These are phyloP conservation scores for Stenotaenia linearis DNA, from an alignment of 2,888 invertebrate genomes.

Conservation along the genomic window DNA sequence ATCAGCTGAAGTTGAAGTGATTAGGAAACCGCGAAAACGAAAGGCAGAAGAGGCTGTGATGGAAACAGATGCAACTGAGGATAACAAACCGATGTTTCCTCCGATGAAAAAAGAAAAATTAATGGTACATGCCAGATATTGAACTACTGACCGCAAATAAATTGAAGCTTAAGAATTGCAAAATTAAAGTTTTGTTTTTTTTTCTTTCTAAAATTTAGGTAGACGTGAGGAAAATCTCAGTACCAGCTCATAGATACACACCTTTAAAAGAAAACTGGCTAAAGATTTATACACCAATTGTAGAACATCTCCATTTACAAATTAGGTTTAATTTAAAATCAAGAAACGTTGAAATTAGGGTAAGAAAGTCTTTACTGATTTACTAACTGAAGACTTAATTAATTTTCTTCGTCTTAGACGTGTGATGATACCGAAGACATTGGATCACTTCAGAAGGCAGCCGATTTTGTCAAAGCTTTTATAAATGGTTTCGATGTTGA, in stretches of 20 bases:
- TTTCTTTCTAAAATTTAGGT: too few relatives aligned
- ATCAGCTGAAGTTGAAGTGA: background rate
- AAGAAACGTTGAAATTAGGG: constrained; percentile 79
- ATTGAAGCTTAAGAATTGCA: too few relatives aligned
- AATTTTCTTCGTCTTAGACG: constrained; percentile 42
- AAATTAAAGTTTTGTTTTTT: too few relatives aligned
- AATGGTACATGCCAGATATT: constrained; percentile 29
- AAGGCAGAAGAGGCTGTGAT: constrained; percentile 34
- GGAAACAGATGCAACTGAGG: constrained; percentile 29
- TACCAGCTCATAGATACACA: constrained; percentile 90
- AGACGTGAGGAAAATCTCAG: constrained; percentile 56
- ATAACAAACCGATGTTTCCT: constrained; percentile 24
- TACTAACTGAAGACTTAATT: background rate
- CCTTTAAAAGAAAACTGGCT: constrained; percentile 95
- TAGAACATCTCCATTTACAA: constrained; percentile 89
- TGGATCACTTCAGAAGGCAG: constrained; percentile 89
- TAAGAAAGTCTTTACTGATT: constrained; percentile 39
- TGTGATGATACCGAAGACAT: constrained; percentile 71
- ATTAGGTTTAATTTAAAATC: constrained; percentile 88
- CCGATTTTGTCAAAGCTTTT: constrained; percentile 97
- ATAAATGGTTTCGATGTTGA: constrained; percentile 94
- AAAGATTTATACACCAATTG: constrained; percentile 92
- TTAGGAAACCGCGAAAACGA: constrained; percentile 31
- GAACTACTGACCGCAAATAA: background rate
- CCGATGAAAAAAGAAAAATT: constrained; percentile 32